Evolutionary conservation across 2,888 invertebrate species (phyloP).

Genomic region (Drosophila merina): DNA sequence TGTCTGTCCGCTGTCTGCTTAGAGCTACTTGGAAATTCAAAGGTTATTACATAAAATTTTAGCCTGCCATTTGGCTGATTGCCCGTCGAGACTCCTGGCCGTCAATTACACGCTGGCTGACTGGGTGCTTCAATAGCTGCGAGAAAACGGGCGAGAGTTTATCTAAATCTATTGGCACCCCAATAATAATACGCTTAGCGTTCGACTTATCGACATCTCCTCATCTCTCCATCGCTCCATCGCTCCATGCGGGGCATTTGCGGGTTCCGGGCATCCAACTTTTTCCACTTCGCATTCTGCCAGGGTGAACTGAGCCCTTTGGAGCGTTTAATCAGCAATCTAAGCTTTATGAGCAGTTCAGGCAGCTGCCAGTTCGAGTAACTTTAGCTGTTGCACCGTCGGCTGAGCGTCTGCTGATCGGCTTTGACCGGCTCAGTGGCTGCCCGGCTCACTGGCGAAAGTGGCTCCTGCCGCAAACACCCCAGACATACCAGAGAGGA

Average conservation of each 20-base stretch:
- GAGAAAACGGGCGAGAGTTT: slow-evolving; percentile 49
- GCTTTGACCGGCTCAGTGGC: slow-evolving; percentile 70
- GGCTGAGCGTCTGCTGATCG: slow-evolving; percentile 75
- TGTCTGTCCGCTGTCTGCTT: slow-evolving; percentile 38
- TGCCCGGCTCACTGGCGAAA: neutral
- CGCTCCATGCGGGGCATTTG: slow-evolving; percentile 63
- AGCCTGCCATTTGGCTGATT: slow-evolving; percentile 78
- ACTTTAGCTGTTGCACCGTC: slow-evolving; percentile 56
- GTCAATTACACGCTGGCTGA: slow-evolving; percentile 24
- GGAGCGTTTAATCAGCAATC: slow-evolving; percentile 75
- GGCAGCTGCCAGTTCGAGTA: slow-evolving; percentile 55
- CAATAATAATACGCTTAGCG: slow-evolving; percentile 68
- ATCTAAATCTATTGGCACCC: slow-evolving; percentile 75
- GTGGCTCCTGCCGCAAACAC: slow-evolving; percentile 13
- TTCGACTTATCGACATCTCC: slow-evolving; percentile 69
- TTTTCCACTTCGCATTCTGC: slow-evolving; percentile 47
- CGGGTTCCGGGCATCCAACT: slow-evolving; percentile 51
- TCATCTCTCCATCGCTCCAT: slow-evolving; percentile 17
- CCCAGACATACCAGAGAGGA: neutral
- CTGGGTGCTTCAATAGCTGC: slow-evolving; percentile 12
- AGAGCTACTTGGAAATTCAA: slow-evolving; percentile 73
- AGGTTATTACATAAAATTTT: slow-evolving; percentile 79
- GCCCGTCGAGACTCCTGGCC: slow-evolving; percentile 51
- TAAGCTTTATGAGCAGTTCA: slow-evolving; percentile 77
- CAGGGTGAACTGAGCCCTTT: slow-evolving; percentile 17